Evolutionary conservation across 1,140 invertebrate genomes (phyloP).

Genomic region (Neoseiulus cucumeris): DNA sequence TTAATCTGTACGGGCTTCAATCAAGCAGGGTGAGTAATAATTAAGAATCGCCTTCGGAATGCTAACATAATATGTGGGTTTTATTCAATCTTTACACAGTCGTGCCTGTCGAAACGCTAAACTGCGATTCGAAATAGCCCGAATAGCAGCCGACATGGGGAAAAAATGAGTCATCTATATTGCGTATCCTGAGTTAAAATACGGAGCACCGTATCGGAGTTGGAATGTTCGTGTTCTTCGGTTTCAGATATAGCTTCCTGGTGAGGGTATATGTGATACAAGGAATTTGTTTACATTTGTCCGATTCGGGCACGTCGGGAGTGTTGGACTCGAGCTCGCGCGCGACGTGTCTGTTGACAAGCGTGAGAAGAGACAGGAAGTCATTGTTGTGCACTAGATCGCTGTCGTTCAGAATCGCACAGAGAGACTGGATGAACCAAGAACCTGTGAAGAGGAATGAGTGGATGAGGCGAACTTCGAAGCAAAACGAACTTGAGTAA

Average conservation of each 20-base stretch:
- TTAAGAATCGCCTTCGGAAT: no score
- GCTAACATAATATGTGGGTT: no score
- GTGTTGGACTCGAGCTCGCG: constrained; percentile 31
- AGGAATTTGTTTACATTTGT: constrained; percentile 83
- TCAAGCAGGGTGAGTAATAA: no score
- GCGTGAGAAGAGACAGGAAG: constrained; percentile 63
- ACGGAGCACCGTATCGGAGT: not conserved
- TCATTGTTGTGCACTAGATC: constrained; percentile 51
- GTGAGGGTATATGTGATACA: constrained; percentile 82
- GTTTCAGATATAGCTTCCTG: constrained; percentile 38
- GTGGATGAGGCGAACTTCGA: no score
- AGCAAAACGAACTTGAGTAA: no score
- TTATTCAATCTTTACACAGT: no score
- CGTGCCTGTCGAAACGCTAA: no score
- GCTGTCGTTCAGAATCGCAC: constrained; percentile 41
- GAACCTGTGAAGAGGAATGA: constrained; percentile 34
- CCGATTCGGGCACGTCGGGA: constrained; percentile 49
- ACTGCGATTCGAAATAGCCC: no score
- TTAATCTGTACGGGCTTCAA: no score
- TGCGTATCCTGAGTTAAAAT: no score
- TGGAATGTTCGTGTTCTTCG: constrained; percentile 20
- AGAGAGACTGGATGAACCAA: constrained; percentile 88
- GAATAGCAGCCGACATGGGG: no score
- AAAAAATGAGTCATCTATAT: no score
- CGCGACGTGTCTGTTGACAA: constrained; percentile 46